Evolutionary conservation across 1,140 invertebrate species (phyloP).

Genomic region (Chelonus insularis): DNA sequence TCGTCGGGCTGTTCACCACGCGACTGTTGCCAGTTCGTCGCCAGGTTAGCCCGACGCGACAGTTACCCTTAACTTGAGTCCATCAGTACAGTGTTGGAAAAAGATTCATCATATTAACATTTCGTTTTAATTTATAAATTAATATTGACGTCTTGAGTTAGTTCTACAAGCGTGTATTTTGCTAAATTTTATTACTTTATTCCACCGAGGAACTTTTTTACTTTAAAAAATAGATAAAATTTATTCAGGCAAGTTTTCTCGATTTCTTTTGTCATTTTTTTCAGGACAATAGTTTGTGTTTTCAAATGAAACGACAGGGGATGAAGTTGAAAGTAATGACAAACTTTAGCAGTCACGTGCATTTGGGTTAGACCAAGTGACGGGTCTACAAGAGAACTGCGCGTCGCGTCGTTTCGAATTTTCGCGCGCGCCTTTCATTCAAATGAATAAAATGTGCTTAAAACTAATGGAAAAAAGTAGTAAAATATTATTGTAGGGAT

Average conservation of each 20-base stretch:
- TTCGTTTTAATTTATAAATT: too few species aligned
- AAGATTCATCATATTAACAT: too few species aligned
- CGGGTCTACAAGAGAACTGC: background rate
- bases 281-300: background rate
- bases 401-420: conserved; percentile 9
- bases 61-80: conserved; percentile 7
- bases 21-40: conserved; percentile 44
- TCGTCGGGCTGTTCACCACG: conserved; percentile 39
- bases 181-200: too few species aligned
- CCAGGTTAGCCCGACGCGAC: conserved; percentile 26
- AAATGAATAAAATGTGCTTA: too few species aligned
- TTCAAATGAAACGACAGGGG: background rate
- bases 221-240: too few species aligned
- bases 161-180: too few species aligned
- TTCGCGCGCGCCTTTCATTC: conserved; percentile 1
- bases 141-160: too few species aligned
- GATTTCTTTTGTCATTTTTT: background rate
- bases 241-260: background rate
- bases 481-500: too few species aligned
- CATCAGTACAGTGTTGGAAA: too few species aligned
- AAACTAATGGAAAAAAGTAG: too few species aligned
- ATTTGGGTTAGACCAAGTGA: background rate
- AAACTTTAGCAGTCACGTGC: background rate
- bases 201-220: too few species aligned
- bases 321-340: background rate